These are phyloP conservation scores for Plagodis dolabraria DNA, from an alignment of 2,888 invertebrate genomes.

Conservation along the genomic window DNA sequence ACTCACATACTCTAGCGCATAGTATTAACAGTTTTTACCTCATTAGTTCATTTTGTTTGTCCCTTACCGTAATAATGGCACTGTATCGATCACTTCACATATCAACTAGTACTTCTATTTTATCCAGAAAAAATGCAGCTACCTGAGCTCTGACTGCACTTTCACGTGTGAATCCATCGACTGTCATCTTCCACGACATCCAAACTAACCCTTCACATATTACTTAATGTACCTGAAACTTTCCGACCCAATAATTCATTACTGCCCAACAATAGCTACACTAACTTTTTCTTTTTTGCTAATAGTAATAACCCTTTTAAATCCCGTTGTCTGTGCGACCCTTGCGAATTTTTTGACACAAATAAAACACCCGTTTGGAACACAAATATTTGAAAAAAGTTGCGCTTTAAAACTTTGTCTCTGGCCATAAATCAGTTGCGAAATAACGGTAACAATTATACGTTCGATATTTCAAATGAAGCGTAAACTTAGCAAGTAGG, in stretches of 20 bases:
- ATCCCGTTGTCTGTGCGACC: slow-evolving; percentile 71
- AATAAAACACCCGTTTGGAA: slow-evolving; percentile 82
- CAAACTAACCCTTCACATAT: slow-evolving; percentile 77
- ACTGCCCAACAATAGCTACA: slow-evolving; percentile 73
- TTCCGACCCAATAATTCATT: slow-evolving; percentile 84
- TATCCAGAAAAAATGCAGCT: slow-evolving; percentile 33
- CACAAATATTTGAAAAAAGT: slow-evolving; percentile 78
- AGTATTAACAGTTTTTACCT: no score
- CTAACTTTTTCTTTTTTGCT: slow-evolving; percentile 67
- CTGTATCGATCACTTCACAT: no score
- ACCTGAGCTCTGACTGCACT: slow-evolving; percentile 62
- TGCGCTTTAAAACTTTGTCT: slow-evolving; percentile 74
- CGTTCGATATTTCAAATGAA: slow-evolving; percentile 73
- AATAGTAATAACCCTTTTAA: slow-evolving; percentile 82
- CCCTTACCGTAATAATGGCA: no score
- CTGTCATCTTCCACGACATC: slow-evolving; percentile 73
- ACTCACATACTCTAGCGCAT: no score
- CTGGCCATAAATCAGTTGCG: slow-evolving; percentile 78
- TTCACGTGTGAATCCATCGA: slow-evolving; percentile 77
- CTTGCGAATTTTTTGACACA: slow-evolving; percentile 80
- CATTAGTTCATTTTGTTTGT: no score
- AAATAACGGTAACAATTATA: slow-evolving; percentile 72
- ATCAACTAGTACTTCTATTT: background rate
- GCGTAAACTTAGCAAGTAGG: slow-evolving; percentile 57
- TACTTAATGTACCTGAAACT: slow-evolving; percentile 83